These are phyloP conservation scores for Melanogrammus aeglefinus DNA, from an alignment of 2,797 vertebrate genomes.

Conservation along the genomic window DNA sequence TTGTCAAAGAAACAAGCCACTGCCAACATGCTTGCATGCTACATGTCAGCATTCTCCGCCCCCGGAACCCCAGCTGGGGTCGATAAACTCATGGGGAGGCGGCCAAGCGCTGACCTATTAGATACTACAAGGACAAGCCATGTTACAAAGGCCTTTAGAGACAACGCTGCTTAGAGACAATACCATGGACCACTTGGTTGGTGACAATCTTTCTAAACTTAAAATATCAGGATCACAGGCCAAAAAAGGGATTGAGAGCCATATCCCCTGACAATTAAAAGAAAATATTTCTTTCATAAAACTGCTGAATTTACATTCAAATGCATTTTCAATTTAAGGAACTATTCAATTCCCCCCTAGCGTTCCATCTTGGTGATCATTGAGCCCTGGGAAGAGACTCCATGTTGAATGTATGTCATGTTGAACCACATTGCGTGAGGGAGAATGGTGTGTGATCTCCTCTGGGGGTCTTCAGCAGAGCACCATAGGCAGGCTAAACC, in stretches of 20 bases:
- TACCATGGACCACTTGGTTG: no score
- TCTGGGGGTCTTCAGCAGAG: background rate
- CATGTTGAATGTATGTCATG: background rate
- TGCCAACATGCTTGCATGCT: background rate
- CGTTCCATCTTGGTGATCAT: background rate
- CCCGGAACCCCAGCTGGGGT: no score
- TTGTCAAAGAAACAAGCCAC: background rate
- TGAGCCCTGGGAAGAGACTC: background rate
- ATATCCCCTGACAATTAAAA: no score
- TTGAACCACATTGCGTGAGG: background rate
- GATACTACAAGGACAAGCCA: background rate
- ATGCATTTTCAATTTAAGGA: background rate
- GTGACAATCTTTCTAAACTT: no score
- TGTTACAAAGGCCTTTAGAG: no score
- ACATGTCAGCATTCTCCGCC: no score
- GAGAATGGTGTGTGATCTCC: background rate
- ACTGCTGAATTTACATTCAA: background rate
- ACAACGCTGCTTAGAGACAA: no score
- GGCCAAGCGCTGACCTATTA: background rate
- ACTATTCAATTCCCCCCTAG: background rate
- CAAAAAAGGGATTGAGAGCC: no score
- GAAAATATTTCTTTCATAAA: no score
- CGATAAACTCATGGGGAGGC: background rate
- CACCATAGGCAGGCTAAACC: conserved; percentile 11
- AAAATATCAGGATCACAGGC: no score